phyloP scores from a whole-genome alignment of 2,113 vertebrate species.

The Pterocles gutturalis region DNA sequence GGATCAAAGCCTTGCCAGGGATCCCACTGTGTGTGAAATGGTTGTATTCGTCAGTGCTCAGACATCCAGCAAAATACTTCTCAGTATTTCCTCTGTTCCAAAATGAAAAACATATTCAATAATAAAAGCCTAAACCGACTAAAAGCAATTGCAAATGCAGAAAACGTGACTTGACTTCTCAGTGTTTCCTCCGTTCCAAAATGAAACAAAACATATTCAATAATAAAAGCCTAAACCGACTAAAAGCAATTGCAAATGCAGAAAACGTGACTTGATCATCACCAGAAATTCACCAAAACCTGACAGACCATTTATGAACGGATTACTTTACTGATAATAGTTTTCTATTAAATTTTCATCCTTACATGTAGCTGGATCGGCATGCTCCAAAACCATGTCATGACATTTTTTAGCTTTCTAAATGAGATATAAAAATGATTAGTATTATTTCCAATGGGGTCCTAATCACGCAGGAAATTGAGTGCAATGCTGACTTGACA shows the following conservation, averaged over 20 bases:
- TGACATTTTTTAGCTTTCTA: not conserved
- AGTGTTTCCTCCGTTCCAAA: not conserved
- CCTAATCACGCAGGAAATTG: not conserved
- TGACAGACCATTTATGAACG: not conserved
- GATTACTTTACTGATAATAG: not conserved
- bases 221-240: not conserved
- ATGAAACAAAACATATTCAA: not conserved
- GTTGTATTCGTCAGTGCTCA: constrained; percentile 40
- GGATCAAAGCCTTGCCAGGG: constrained; percentile 39
- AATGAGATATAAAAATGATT: not conserved
- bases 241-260: not conserved
- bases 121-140: not conserved
- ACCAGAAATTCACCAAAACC: not conserved
- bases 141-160: not conserved
- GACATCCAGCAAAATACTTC: not conserved
- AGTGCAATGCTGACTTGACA: not conserved
- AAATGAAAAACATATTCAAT: not conserved
- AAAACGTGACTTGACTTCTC: not conserved
- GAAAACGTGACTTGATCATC: not conserved
- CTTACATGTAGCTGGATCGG: not conserved
- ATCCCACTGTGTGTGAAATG: constrained; percentile 25
- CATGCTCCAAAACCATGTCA: not conserved
- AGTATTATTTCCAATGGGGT: not conserved
- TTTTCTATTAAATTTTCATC: not conserved
- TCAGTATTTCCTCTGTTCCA: not conserved